phyloP scores from a whole-genome alignment of 2,888 invertebrate genomes.

The Calameuta filiformis region DNA sequence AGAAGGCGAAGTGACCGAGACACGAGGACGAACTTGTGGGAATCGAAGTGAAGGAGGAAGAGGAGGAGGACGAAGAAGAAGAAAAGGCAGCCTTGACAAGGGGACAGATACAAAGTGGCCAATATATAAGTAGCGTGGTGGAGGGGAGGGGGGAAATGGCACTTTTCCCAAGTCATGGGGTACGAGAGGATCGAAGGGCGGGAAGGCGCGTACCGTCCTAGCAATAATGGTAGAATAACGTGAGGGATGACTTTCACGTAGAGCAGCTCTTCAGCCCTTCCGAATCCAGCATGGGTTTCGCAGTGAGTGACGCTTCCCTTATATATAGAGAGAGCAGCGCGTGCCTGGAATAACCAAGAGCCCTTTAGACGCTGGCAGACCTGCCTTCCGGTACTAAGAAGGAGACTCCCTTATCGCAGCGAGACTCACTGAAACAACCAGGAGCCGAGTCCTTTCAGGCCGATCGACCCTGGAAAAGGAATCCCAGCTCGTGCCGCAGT shows the following conservation, averaged over 20 bases:
- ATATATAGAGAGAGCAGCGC: neutral
- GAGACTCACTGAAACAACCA: neutral
- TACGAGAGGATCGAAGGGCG: neutral
- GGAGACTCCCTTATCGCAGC: neutral
- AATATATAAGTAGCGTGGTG: neutral
- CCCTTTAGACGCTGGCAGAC: neutral
- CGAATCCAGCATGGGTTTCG: neutral
- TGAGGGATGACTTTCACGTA: neutral
- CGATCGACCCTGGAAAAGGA: neutral
- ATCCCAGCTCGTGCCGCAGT: neutral
- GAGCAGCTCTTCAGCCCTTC: neutral
- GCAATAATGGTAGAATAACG: neutral
- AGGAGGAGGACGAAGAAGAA: neutral
- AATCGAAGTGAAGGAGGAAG: neutral
- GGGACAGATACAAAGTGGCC: neutral
- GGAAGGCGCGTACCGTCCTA: neutral
- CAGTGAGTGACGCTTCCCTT: neutral
- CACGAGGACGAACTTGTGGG: neutral
- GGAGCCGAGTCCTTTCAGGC: neutral
- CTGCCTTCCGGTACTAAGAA: neutral
- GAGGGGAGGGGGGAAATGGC: neutral
- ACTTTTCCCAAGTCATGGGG: neutral
- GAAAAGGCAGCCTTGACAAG: neutral
- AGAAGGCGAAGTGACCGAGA: neutral
- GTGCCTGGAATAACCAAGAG: neutral